Evolutionary conservation across 2,888 invertebrate species (phyloP).

Genomic region (Synergus laeviventris): DNA sequence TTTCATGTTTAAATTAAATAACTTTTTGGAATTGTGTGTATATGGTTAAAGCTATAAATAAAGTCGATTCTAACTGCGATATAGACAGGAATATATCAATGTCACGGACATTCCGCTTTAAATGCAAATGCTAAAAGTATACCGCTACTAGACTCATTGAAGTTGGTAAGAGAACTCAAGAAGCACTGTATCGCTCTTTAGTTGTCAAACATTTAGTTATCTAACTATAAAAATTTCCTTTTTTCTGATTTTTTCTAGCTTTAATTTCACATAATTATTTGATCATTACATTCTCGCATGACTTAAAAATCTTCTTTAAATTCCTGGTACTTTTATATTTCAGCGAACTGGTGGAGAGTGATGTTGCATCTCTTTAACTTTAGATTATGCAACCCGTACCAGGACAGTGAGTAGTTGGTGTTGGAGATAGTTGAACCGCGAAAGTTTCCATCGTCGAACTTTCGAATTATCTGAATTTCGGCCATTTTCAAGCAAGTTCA

Average conservation of each 20-base stretch:
- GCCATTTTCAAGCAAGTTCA: conserved; percentile 57
- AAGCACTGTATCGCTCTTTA: background rate
- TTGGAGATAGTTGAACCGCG: conserved; percentile 66
- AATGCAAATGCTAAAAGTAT: conserved; percentile 63
- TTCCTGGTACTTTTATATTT: conserved; percentile 5
- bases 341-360: conserved; percentile 51
- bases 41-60: conserved; percentile 55
- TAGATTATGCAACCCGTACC: conserved; percentile 58
- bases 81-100: conserved; percentile 70
- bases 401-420: conserved; percentile 61
- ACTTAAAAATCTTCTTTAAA: background rate
- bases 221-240: background rate
- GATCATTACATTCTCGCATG: background rate
- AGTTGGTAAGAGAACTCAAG: conserved; percentile 3
- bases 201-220: background rate
- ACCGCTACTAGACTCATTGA: conserved; percentile 19
- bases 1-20: conserved; percentile 52
- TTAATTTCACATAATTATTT: background rate
- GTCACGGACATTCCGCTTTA: conserved; percentile 65
- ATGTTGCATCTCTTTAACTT: conserved; percentile 61
- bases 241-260: background rate
- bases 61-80: conserved; percentile 64
- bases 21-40: conserved; percentile 52
- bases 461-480: conserved; percentile 70
- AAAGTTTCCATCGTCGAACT: conserved; percentile 66